These are phyloP conservation scores for Peromyscus californicus DNA, from an alignment of 2,113 vertebrate genomes.

Conservation along the genomic window DNA sequence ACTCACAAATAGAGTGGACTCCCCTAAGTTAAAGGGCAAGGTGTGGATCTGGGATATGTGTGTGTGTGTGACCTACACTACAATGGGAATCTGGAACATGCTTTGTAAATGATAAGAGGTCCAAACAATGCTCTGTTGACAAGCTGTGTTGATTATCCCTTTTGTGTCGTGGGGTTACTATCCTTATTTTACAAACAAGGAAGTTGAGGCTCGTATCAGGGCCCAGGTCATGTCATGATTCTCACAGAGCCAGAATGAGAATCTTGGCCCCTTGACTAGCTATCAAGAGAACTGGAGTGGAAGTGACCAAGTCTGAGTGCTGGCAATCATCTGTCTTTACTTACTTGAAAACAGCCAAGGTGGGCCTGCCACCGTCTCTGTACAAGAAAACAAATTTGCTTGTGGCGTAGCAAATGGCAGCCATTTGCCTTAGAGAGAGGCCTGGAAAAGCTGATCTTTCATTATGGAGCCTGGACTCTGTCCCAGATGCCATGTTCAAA, in stretches of 20 bases:
- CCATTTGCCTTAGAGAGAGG: not conserved
- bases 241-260: not conserved
- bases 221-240: not conserved
- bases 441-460: not conserved
- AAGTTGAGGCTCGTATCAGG: not conserved
- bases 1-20: not conserved
- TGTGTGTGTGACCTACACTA: not conserved
- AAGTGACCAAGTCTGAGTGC: not conserved
- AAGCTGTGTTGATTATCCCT: not conserved
- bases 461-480: not conserved
- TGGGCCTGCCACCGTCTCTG: not conserved
- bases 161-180: not conserved
- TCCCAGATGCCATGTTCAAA: not conserved
- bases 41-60: not conserved
- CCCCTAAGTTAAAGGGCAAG: not conserved
- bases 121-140: not conserved
- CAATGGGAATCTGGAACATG: not conserved
- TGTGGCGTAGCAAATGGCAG: too few species aligned
- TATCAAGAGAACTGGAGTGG: not conserved
- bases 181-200: constrained; percentile 11
- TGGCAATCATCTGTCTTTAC: not conserved
- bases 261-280: not conserved
- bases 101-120: not conserved
- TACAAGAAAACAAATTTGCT: not conserved
- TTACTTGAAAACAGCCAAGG: not conserved